These are phyloP conservation scores for Zalophus californianus DNA, from an alignment of 2,797 vertebrate species.

Conservation along the genomic window DNA sequence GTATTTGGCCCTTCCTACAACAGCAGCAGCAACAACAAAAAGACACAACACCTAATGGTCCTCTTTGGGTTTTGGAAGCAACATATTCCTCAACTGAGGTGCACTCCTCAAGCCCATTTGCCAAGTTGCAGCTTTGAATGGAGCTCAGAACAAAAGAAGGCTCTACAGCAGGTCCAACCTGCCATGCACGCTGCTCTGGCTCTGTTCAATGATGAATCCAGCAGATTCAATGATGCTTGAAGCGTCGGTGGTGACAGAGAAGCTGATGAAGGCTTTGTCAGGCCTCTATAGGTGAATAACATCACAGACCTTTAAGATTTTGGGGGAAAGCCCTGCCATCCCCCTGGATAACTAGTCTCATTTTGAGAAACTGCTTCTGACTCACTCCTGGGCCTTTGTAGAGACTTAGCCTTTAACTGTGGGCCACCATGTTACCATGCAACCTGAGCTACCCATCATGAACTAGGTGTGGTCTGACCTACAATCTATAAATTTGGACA, in stretches of 20 bases:
- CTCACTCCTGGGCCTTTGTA: not conserved
- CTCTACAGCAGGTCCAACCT: not conserved
- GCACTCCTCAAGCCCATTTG: not conserved
- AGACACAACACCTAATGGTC: not conserved
- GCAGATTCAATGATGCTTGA: not conserved
- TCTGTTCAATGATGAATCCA: not conserved
- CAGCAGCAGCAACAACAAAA: not conserved
- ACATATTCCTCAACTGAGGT: not conserved
- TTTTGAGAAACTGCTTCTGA: not conserved
- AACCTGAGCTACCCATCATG: not conserved
- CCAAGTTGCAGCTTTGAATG: not conserved
- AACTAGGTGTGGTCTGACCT: not conserved
- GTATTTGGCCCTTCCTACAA: not conserved
- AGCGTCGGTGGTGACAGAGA: not conserved
- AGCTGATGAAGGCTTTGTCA: not conserved
- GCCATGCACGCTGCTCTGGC: not conserved
- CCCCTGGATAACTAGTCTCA: not conserved
- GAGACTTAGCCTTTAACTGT: not conserved
- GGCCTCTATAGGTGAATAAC: not conserved
- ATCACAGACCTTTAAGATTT: not conserved
- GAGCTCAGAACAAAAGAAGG: not conserved
- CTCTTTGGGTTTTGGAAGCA: not conserved
- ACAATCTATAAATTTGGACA: not conserved
- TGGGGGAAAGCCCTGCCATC: not conserved
- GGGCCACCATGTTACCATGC: not conserved